phyloP scores from a whole-genome alignment of 2,888 invertebrate genomes.

The Ormyrus labotus region DNA sequence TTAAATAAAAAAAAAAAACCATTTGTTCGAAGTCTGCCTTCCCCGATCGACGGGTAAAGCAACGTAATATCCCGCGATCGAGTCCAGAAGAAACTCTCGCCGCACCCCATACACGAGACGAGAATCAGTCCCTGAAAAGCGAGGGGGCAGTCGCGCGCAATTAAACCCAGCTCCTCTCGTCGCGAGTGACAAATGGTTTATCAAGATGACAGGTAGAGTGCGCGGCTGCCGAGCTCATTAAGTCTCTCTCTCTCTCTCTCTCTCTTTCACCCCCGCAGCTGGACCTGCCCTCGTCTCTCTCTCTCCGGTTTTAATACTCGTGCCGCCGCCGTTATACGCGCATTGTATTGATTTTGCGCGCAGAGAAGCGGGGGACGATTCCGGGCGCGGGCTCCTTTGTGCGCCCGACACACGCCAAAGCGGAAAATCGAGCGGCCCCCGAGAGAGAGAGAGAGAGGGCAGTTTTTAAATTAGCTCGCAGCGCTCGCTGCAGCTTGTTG shows the following conservation, averaged over 20 bases:
- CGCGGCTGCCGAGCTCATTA: slow-evolving; percentile 28
- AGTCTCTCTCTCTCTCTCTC: neutral
- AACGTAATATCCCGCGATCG: neutral
- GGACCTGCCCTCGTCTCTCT: too few species aligned
- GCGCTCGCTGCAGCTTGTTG: too few species aligned
- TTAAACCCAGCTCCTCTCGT: slow-evolving; percentile 36
- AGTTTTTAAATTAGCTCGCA: too few species aligned
- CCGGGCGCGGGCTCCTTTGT: neutral
- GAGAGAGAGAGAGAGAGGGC: too few species aligned
- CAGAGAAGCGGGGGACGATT: neutral
- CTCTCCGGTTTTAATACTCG: slow-evolving; percentile 26
- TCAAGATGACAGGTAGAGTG: slow-evolving; percentile 55
- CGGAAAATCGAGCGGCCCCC: neutral
- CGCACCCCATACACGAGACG: neutral
- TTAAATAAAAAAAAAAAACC: too few species aligned
- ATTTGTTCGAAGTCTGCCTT: too few species aligned
- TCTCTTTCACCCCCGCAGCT: neutral
- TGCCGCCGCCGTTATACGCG: neutral
- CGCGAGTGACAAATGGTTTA: slow-evolving; percentile 56
- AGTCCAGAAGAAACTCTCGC: neutral
- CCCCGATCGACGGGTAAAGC: too few species aligned
- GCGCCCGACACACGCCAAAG: neutral
- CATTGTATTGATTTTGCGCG: slow-evolving; percentile 39
- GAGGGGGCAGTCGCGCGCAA: neutral
- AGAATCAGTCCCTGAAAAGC: slow-evolving; percentile 1